A percentile compares a stretch with the other conserved stretches of the same genome.
Evolutionary conservation across 1,140 invertebrate species (phyloP).

Genomic region (Bombus pascuorum): DNA sequence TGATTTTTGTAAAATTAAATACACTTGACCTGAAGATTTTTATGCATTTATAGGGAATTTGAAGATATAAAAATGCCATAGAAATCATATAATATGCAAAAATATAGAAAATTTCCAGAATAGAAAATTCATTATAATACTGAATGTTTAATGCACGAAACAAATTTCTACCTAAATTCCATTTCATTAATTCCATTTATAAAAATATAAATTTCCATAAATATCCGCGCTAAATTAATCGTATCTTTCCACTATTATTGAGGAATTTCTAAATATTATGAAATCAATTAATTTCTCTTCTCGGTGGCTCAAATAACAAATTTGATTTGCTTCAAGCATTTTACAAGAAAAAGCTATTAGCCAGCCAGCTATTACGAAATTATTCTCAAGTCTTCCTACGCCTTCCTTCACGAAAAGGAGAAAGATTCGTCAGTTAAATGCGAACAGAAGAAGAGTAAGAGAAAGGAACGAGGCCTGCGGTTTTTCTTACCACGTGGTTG

Average conservation of each 20-base stretch:
- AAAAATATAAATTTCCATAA: no score
- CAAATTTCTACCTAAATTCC: no score
- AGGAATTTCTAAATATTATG: neutral
- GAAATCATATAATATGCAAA: no score
- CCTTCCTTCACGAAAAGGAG: no score
- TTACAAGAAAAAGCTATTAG: neutral
- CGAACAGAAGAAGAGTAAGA: neutral
- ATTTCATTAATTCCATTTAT: no score
- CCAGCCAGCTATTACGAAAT: neutral
- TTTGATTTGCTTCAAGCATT: neutral
- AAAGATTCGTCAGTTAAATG: neutral
- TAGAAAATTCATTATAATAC: no score
- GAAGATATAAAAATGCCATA: no score
- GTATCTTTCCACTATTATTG: neutral
- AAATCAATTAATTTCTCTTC: neutral
- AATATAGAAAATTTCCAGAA: no score
- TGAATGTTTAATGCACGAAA: no score
- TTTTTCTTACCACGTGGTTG: slow-evolving; percentile 36
- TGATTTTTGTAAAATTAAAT: no score
- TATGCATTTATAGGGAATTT: no score
- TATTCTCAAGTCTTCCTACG: neutral
- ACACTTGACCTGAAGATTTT: no score
- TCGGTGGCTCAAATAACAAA: neutral
- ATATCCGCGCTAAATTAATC: neutral
- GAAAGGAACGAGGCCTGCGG: neutral